A percentile compares a stretch with the other conserved stretches of the same genome.
These are phyloP conservation scores for Agrochola circellaris DNA, from an alignment of 2,888 invertebrate species.

Conservation along the genomic window DNA sequence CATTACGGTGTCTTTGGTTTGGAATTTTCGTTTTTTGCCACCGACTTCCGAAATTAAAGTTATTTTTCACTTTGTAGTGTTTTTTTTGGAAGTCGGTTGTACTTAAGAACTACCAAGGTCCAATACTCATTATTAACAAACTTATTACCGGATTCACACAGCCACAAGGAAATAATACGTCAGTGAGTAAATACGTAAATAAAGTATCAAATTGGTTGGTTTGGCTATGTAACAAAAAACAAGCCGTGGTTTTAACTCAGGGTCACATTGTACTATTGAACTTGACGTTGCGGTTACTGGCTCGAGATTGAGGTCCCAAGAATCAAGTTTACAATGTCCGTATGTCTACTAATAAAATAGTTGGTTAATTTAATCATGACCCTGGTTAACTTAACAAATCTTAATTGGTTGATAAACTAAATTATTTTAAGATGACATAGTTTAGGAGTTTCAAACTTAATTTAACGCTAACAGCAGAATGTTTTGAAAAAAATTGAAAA, in stretches of 20 bases:
- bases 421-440: background rate
- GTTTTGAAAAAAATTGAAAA: background rate
- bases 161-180: slow-evolving; percentile 15
- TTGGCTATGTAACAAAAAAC: slow-evolving; percentile 36
- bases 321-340: slow-evolving; percentile 38
- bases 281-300: slow-evolving; percentile 32
- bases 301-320: slow-evolving; percentile 29
- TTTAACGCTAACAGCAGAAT: background rate
- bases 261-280: slow-evolving; percentile 53
- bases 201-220: slow-evolving; percentile 23
- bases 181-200: background rate
- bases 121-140: background rate
- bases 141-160: slow-evolving; percentile 3
- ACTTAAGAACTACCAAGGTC: slow-evolving; percentile 3
- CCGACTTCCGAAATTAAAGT: too few relatives aligned
- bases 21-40: too few relatives aligned
- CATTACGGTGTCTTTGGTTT: too few relatives aligned
- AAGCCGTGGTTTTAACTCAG: slow-evolving; percentile 23
- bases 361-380: background rate
- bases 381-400: background rate
- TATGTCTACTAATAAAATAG: background rate
- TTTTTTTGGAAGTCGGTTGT: too few relatives aligned
- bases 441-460: background rate
- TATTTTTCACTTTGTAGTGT: too few relatives aligned
- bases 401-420: background rate